Evolutionary conservation across 2,797 vertebrate species (phyloP).

Genomic region (Poeciliopsis turneri): DNA sequence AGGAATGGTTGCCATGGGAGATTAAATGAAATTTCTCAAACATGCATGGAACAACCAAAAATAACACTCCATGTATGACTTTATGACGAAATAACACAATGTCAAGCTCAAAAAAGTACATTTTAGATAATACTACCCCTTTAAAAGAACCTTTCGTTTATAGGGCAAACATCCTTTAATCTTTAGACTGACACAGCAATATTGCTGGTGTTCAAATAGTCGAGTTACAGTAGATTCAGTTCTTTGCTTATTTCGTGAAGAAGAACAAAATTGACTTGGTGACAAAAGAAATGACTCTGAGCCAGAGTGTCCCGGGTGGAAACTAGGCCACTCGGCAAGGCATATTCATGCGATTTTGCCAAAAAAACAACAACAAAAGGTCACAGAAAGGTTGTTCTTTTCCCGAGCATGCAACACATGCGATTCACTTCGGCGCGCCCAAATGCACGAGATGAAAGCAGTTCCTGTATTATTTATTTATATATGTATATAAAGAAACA

Average conservation of each 20-base stretch:
- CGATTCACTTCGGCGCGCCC: slow-evolving; percentile 35
- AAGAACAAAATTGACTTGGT: slow-evolving; percentile 3
- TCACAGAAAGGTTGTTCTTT: slow-evolving; percentile 39
- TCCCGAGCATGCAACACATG: slow-evolving; percentile 14
- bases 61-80: too few species aligned
- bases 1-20: too few species aligned
- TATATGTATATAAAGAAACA: not conserved
- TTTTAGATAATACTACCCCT: too few species aligned
- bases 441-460: slow-evolving; percentile 52
- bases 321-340: slow-evolving; percentile 18
- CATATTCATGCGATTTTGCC: slow-evolving; percentile 22
- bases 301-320: slow-evolving; percentile 2
- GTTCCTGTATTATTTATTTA: slow-evolving; percentile 54
- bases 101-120: too few species aligned
- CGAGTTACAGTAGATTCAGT: slow-evolving; percentile 6
- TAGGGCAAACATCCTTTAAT: too few species aligned
- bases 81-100: too few species aligned
- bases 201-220: slow-evolving; percentile 8
- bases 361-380: slow-evolving; percentile 27
- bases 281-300: slow-evolving; percentile 6
- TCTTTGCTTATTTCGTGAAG: not conserved
- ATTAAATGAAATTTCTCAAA: too few species aligned
- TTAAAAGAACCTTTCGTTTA: too few species aligned
- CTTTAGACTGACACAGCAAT: too few species aligned
- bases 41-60: too few species aligned